Conservation (phyloP, 1,140 invertebrate genomes). For the Drosophila pachea region DNA sequence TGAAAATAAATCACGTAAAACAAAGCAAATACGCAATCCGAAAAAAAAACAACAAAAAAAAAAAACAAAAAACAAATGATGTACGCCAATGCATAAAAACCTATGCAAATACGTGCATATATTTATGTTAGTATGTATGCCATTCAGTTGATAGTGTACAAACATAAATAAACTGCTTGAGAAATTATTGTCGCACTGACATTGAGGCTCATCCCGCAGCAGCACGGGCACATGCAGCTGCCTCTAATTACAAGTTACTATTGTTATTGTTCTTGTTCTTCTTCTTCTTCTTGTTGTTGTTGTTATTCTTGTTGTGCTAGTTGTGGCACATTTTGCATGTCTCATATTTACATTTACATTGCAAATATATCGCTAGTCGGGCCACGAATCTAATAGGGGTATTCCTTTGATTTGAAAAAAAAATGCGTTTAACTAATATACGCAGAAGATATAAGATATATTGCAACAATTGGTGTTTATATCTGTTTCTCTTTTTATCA, state of each 20-base stretch:
- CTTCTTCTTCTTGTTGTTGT: slow-evolving; percentile 24
- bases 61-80: slow-evolving; percentile 35
- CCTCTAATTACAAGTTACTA: slow-evolving; percentile 63
- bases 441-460: not conserved
- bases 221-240: not conserved
- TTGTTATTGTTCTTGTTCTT: slow-evolving; percentile 32
- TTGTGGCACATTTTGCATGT: slow-evolving; percentile 72
- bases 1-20: slow-evolving; percentile 23
- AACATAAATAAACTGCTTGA: slow-evolving; percentile 59
- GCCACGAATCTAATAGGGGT: slow-evolving; percentile 14
- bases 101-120: slow-evolving; percentile 21
- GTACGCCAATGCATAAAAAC: not conserved
- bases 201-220: slow-evolving; percentile 54
- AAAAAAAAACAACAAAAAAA: too few relatives aligned
- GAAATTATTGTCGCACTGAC: slow-evolving; percentile 75
- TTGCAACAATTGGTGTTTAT: slow-evolving; percentile 10
- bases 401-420: slow-evolving; percentile 1
- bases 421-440: not conserved
- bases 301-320: slow-evolving; percentile 39
- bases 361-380: slow-evolving; percentile 20
- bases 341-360: slow-evolving; percentile 53
- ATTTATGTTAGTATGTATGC: slow-evolving; percentile 16
- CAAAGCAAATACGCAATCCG: too few relatives aligned
- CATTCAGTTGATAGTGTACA: slow-evolving; percentile 15
- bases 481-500: not conserved